Conservation (phyloP, 2,888 invertebrate genomes). For the Pseudolycoriella hygida region DNA sequence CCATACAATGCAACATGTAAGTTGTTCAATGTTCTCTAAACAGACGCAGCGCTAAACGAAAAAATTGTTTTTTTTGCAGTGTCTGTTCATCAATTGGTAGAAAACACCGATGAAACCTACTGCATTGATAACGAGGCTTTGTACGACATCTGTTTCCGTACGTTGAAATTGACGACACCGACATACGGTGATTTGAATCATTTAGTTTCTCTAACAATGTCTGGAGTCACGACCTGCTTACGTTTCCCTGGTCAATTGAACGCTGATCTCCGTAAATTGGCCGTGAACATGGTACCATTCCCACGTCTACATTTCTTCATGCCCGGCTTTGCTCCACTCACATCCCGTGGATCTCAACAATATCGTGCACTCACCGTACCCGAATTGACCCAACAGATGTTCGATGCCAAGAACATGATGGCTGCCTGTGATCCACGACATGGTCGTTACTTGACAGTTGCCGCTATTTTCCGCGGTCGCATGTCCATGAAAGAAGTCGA, state of each 20-base stretch:
- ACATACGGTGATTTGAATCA: conserved; percentile 91
- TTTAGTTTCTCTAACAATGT: conserved; percentile 75
- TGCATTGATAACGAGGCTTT: conserved; percentile 90
- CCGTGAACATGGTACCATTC: conserved; percentile 97
- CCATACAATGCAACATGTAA: conserved; percentile 70
- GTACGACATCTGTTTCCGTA: conserved; percentile 87
- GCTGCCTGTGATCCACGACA: conserved; percentile 89
- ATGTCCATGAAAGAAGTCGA: conserved; percentile 88
- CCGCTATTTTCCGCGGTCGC: conserved; percentile 83
- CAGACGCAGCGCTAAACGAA: too few relatives aligned
- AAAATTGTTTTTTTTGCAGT: conserved; percentile 19
- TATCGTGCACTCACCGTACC: conserved; percentile 85
- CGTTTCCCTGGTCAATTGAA: conserved; percentile 90
- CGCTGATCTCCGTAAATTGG: conserved; percentile 81
- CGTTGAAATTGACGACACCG: conserved; percentile 74
- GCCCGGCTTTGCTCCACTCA: conserved; percentile 93
- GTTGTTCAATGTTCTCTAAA: too few relatives aligned
- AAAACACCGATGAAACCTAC: conserved; percentile 83
- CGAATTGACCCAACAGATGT: conserved; percentile 83
- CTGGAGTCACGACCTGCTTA: conserved; percentile 79
- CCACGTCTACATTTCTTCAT: conserved; percentile 93
- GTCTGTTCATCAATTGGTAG: conserved; percentile 75
- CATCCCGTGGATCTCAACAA: conserved; percentile 78
- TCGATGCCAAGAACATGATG: conserved; percentile 97
- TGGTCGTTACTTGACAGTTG: conserved; percentile 81